Percentiles rank a stretch among this genome's conserved stretches.
Conservation (phyloP, 2,113 vertebrate genomes). For the Eublepharis macularius region DNA sequence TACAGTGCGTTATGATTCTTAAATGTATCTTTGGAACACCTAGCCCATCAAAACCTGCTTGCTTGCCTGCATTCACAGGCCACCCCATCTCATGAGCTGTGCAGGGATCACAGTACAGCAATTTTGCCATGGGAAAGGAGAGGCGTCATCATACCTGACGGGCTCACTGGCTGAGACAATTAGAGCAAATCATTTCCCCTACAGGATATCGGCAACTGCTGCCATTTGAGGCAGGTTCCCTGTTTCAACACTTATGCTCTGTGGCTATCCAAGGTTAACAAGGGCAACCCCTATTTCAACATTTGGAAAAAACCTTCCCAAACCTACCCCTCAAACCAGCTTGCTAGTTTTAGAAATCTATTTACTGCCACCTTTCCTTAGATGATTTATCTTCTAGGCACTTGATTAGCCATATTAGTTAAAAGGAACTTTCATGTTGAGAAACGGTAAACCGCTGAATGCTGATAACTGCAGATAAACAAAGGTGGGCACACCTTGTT, state of each 20-base stretch:
- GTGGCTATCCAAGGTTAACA: too few relatives aligned
- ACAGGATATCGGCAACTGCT: too few relatives aligned
- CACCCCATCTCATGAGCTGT: neutral
- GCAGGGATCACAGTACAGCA: neutral
- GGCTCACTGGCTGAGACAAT: too few relatives aligned
- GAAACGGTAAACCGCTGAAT: neutral
- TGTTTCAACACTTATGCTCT: too few relatives aligned
- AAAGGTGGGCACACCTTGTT: neutral
- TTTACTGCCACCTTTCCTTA: neutral
- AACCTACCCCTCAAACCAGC: too few relatives aligned
- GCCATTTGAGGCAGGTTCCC: too few relatives aligned
- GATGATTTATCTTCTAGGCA: neutral
- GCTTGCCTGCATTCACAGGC: neutral
- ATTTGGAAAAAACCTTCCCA: too few relatives aligned
- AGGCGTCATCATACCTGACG: too few relatives aligned
- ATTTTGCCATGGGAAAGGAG: neutral
- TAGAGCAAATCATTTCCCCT: too few relatives aligned
- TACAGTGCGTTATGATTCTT: neutral
- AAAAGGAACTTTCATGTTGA: neutral
- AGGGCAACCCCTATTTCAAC: too few relatives aligned
- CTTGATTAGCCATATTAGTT: too few relatives aligned
- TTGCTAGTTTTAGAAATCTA: too few relatives aligned
- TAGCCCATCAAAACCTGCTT: neutral
- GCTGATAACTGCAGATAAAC: neutral
- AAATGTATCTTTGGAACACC: neutral